Base-by-base conservation (phyloP, 2,888 invertebrate species). In the Nudaria mundana region DNA sequence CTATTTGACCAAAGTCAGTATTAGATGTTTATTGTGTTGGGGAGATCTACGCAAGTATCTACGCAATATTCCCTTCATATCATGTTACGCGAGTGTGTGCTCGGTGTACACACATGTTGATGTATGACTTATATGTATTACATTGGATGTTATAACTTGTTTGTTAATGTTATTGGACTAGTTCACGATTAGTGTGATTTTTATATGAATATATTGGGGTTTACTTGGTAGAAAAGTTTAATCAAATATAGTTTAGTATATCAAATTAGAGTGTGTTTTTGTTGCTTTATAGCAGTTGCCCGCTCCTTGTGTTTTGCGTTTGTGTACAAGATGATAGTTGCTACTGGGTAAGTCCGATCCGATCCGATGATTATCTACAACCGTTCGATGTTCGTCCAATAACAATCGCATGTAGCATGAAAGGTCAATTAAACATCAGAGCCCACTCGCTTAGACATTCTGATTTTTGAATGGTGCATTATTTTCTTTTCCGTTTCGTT, bases 1-100 rank as follows among this genome's bases (percentile, higher is more conserved):
- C 88, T 88, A 86, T 86, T 83, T 85, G 88, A 88, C 88, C 88
- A 88, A 88, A 88, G 88, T 88, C 88, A 88, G 88, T 88, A 88
- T 88, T 88, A 87, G 87, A 83, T 80, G 72, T 74, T 74, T 76
- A 79, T 80, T 70, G 79, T 76, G 85, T 76, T 77, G 76, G 69
- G 76, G 75, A 70, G 64, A 69, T 81, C 72, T 63, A 68, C 43
- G 65, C 73, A 71, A 82, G 83, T 83, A 71, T 64, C 71, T 64
- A 75, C 71, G 78, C 81, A 81, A 80, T 81, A 79, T 80, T 71
- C 75, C 80, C 81, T 76, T 75, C 81, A 76, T 82, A 80, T 81
- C 81, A 76, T 73, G 71, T 71, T 72, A 56, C 8, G n/a, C 61
- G 67, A 69, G 65, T 63, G 66, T 62, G 68, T n/a, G 76, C 74